Evolutionary conservation across 2,888 invertebrate species (phyloP).

Genomic region (Pachliopta kotzebuea): DNA sequence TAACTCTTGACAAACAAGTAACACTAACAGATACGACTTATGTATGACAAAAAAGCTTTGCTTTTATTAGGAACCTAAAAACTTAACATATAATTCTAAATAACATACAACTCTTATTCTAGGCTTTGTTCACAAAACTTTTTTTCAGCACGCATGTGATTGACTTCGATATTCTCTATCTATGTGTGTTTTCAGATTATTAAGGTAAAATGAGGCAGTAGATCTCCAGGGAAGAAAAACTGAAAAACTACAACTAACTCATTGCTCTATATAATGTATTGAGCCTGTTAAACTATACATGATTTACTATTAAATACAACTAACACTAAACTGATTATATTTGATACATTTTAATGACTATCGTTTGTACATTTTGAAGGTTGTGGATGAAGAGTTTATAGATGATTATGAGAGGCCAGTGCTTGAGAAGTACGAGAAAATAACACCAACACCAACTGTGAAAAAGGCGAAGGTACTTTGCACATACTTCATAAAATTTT

Average conservation of each 20-base stretch:
- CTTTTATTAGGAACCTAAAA: background rate
- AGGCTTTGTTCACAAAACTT: background rate
- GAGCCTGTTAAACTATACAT: too few relatives aligned
- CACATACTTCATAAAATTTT: background rate
- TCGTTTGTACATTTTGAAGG: constrained; percentile 51
- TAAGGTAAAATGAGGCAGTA: too few relatives aligned
- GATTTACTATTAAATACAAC: background rate
- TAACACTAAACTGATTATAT: background rate
- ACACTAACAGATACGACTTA: constrained; percentile 43
- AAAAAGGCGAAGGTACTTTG: constrained; percentile 75
- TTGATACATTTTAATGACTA: background rate
- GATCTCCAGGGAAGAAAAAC: too few relatives aligned
- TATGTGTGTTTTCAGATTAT: background rate
- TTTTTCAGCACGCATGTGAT: background rate
- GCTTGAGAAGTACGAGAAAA: constrained; percentile 85
- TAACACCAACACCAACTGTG: constrained; percentile 71
- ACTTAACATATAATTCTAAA: background rate
- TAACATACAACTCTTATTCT: background rate
- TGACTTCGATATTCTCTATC: background rate
- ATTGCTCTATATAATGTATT: too few relatives aligned
- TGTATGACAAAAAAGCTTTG: background rate
- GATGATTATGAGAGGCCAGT: constrained; percentile 89
- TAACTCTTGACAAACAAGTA: constrained; percentile 37
- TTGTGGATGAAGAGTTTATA: constrained; percentile 69
- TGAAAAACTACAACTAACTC: too few relatives aligned